A percentile compares a stretch with the other conserved stretches of the same genome.
These are phyloP conservation scores for Amblyjoppa fuscipennis DNA, from an alignment of 2,888 invertebrate species.

Conservation along the genomic window DNA sequence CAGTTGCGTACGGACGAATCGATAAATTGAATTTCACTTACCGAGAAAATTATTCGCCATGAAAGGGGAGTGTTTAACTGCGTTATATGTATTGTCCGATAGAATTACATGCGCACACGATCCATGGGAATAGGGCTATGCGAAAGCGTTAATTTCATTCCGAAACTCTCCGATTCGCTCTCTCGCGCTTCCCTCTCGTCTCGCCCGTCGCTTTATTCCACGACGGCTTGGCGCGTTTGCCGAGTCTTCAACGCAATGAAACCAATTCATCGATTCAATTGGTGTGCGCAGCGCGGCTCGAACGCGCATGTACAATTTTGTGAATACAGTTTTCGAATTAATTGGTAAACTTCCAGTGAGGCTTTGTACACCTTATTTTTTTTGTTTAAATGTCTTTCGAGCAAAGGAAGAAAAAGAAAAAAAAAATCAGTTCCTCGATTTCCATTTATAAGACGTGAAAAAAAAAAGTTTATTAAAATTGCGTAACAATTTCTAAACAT, in stretches of 20 bases:
- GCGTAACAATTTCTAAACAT: not conserved
- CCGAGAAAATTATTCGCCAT: constrained; percentile 5
- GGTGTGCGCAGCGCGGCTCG: not conserved
- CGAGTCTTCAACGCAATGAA: constrained; percentile 15
- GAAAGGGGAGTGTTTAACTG: not conserved
- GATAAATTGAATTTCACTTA: constrained; percentile 26
- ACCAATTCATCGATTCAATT: constrained; percentile 3
- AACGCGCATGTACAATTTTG: not conserved
- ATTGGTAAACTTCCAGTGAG: not conserved
- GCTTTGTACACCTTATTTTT: not conserved
- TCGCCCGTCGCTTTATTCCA: not conserved
- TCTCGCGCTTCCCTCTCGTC: constrained; percentile 5
- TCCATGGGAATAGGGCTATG: constrained; percentile 16
- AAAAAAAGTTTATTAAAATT: not conserved
- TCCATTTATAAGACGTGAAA: not conserved
- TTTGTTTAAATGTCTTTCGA: not conserved
- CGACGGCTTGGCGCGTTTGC: not conserved
- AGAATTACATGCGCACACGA: constrained; percentile 3
- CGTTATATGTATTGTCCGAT: constrained; percentile 15
- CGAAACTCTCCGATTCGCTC: constrained; percentile 8
- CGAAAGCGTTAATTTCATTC: constrained; percentile 29
- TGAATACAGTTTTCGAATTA: not conserved
- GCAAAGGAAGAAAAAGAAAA: not conserved
- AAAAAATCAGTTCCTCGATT: not conserved
- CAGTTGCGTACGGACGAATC: not conserved